These are phyloP conservation scores for Lysiphlebus fabarum DNA, from an alignment of 1,140 invertebrate species.

Conservation along the genomic window DNA sequence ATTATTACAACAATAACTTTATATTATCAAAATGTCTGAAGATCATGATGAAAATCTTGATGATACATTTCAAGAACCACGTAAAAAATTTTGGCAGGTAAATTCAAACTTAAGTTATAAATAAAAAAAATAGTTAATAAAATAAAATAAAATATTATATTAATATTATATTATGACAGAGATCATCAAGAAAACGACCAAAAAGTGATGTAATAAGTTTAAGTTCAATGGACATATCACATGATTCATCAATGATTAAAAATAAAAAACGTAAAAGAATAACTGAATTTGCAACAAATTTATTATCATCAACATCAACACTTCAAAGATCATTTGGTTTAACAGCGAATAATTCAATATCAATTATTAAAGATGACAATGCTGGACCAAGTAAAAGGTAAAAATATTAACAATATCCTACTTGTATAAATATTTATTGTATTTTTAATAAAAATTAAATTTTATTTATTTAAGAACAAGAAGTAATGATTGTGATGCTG, in stretches of 20 bases:
- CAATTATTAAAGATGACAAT: constrained; percentile 37
- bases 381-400: constrained; percentile 35
- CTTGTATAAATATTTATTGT: background rate
- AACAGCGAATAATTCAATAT: constrained; percentile 33
- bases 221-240: constrained; percentile 46
- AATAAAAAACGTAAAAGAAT: constrained; percentile 47
- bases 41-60: constrained; percentile 40
- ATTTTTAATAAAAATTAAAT: constrained; percentile 10
- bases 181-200: constrained; percentile 47
- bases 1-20: background rate
- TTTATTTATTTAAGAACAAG: constrained; percentile 26
- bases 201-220: constrained; percentile 48
- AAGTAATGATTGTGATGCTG: constrained; percentile 28
- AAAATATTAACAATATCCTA: background rate
- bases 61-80: constrained; percentile 46
- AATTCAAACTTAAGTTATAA: constrained; percentile 22
- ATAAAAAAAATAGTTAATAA: background rate
- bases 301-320: constrained; percentile 38
- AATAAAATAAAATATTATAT: background rate
- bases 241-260: constrained; percentile 40
- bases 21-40: constrained; percentile 32
- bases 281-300: constrained; percentile 46
- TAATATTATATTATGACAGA: constrained; percentile 36
- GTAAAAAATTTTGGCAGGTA: constrained; percentile 49
- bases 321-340: constrained; percentile 41